Evolutionary conservation across 1,140 invertebrate genomes (phyloP).

Genomic region (Drosophila lowei): DNA sequence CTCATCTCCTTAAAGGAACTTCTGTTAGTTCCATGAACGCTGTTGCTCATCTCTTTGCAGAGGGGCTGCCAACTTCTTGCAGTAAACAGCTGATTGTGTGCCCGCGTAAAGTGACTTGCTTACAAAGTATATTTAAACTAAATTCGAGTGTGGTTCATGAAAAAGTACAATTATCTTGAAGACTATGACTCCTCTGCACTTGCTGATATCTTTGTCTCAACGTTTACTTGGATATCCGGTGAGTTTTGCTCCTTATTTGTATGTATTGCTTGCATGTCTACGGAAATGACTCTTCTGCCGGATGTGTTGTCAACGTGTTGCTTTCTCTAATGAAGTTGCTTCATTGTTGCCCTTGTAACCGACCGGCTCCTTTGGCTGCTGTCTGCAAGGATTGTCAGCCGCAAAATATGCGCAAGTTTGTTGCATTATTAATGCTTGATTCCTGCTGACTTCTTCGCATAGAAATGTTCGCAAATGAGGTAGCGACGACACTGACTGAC

Average conservation of each 20-base stretch:
- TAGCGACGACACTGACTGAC: neutral
- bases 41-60: neutral
- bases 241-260: constrained; percentile 39
- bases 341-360: constrained; percentile 4
- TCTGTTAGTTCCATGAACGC: neutral
- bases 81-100: constrained; percentile 8
- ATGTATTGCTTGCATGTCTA: constrained; percentile 21
- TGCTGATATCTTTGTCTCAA: neutral
- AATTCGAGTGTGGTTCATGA: neutral
- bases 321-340: constrained; percentile 54
- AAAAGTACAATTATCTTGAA: neutral
- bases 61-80: constrained; percentile 46
- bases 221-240: constrained; percentile 39
- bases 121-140: constrained; percentile 1
- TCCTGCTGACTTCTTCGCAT: constrained; percentile 10
- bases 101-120: constrained; percentile 15
- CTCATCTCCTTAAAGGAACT: neutral
- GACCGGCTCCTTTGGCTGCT: constrained; percentile 20
- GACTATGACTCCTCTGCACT: neutral
- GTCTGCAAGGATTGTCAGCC: constrained; percentile 30
- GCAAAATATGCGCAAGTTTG: constrained; percentile 63
- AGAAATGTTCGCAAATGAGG: constrained; percentile 19
- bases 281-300: constrained; percentile 56
- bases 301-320: constrained; percentile 60
- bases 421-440: constrained; percentile 52